Evolutionary conservation across 1,140 invertebrate species (phyloP), one percentile per base, ranked within the genome.

Genomic region (Drosophila ficusphila): DNA sequence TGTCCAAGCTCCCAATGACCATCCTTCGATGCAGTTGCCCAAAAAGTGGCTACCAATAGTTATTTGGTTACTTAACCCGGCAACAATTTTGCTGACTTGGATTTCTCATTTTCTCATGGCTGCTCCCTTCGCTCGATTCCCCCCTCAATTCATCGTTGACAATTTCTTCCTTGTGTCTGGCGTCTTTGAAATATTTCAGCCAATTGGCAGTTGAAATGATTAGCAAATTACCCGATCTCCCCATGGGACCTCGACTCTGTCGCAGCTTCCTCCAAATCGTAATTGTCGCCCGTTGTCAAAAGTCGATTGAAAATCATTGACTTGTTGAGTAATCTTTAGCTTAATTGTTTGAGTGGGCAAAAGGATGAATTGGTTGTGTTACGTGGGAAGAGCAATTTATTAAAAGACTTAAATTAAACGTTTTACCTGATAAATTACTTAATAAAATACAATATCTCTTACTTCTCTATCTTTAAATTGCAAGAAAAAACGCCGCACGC

Each of bases 151-250:
- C 8, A 38, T 11, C 33, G 53, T 81, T 83, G 79, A 83, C 76
- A 76, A 79, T 83, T 72, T 86, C 81, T 79, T 83, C 79, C 79
- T 79, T 36, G 76, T 78, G 65, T 71, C 57, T 60, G 36, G 19
- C 21, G 34, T 71, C 34, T 64, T 16, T 60, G 29, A 60, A 71
- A 46, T 47, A 48, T 57, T 74, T 67, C 49, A 36, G 53, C 44
- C 69, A 57, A 72, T 64, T 72, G 77, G 46, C 73, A 73, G 72
- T 44, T 77, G 16, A 72, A 68, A 62, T 86, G 71, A 79, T 79
- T 85, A 71, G 64, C 70, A 86, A 86, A 83, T 70, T 85, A 52
- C 68, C 25, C 33, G 38, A 31, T 65, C 54, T 61, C 16, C 54
- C 54, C 36, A 71, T 23, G 48, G 25, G 48, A 54, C 19, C 23